Evolutionary conservation across 2,888 invertebrate species (phyloP).

Genomic region (Drosophila eohydei): DNA sequence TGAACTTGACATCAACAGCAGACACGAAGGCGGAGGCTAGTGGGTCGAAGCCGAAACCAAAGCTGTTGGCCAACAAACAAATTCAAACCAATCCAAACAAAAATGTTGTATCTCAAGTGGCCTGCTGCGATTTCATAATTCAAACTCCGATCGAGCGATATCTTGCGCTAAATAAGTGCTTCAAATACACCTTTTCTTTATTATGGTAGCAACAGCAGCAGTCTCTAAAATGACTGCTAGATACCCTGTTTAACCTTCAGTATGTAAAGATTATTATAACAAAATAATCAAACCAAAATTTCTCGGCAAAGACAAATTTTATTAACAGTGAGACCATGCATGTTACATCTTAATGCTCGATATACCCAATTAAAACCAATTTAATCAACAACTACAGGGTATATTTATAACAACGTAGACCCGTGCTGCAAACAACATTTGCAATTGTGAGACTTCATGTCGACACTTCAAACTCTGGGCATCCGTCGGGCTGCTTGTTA

Average conservation of each 20-base stretch:
- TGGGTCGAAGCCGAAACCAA: slow-evolving; percentile 37
- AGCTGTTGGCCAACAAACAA: slow-evolving; percentile 47
- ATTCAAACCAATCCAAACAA: slow-evolving; percentile 11
- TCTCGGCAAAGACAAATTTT: too few species aligned
- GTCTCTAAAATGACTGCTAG: neutral
- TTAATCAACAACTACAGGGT: neutral
- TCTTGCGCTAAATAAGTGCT: slow-evolving; percentile 24
- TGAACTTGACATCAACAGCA: slow-evolving; percentile 55
- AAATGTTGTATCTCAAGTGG: slow-evolving; percentile 32
- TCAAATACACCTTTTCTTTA: slow-evolving; percentile 20
- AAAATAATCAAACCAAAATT: neutral
- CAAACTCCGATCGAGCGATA: slow-evolving; percentile 25
- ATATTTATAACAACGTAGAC: slow-evolving; percentile 11
- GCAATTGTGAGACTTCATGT: slow-evolving; percentile 78
- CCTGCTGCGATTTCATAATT: slow-evolving; percentile 49
- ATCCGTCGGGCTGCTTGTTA: slow-evolving; percentile 31
- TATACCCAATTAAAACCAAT: neutral
- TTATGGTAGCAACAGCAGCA: slow-evolving; percentile 6
- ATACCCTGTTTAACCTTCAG: slow-evolving; percentile 6
- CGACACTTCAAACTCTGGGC: slow-evolving; percentile 67
- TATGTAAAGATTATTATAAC: neutral
- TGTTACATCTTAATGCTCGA: neutral
- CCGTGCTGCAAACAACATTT: slow-evolving; percentile 44
- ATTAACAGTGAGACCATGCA: too few species aligned
- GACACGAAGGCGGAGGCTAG: slow-evolving; percentile 32